Conservation (phyloP, 2,888 invertebrate species). For the Lithophane leautieri region DNA sequence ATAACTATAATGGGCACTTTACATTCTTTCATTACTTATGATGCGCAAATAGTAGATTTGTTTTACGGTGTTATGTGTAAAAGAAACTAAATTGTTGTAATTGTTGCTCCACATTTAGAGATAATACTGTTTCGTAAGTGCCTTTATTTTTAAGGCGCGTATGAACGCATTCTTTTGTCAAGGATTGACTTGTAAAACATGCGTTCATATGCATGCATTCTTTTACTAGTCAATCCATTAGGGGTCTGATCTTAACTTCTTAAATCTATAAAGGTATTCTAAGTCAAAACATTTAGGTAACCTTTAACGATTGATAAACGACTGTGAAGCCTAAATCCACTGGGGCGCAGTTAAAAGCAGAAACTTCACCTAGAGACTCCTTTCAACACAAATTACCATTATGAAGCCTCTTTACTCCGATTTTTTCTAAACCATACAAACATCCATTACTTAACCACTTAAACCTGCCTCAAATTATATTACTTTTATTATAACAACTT, state of each 20-base stretch:
- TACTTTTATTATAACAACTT: not conserved
- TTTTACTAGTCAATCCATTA: too few species aligned
- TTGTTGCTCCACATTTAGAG: not conserved
- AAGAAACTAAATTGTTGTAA: not conserved
- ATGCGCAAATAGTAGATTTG: too few species aligned
- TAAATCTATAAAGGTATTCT: not conserved
- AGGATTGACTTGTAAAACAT: too few species aligned
- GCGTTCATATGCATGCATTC: too few species aligned
- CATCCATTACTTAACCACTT: not conserved
- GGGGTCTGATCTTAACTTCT: not conserved
- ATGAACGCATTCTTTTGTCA: not conserved
- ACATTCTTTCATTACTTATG: too few species aligned
- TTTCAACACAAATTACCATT: not conserved
- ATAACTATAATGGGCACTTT: too few species aligned
- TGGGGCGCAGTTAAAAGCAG: constrained; percentile 4
- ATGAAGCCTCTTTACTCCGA: not conserved
- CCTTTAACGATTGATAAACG: not conserved
- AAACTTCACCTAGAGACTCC: not conserved
- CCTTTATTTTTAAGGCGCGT: not conserved
- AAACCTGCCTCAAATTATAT: constrained; percentile 1
- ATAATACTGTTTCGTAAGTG: not conserved
- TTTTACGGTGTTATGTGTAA: not conserved
- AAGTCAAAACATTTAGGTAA: not conserved
- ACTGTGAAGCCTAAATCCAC: not conserved
- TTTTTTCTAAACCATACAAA: not conserved